phyloP scores from a whole-genome alignment of 1,140 invertebrate species.

The Monochamus saltuarius region DNA sequence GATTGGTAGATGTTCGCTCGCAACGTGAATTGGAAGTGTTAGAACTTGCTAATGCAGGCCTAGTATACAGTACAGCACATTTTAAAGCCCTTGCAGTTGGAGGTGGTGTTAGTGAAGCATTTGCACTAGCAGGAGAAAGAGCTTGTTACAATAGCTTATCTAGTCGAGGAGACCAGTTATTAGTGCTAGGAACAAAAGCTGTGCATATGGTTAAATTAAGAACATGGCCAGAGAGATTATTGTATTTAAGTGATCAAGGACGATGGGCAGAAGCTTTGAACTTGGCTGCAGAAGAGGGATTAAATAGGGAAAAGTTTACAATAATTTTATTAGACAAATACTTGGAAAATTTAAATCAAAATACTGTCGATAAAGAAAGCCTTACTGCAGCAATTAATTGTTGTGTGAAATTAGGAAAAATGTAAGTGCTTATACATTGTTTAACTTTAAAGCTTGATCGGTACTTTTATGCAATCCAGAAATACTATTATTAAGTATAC shows the following conservation, averaged over 20 bases:
- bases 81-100: conserved; percentile 85
- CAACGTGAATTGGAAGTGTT: conserved; percentile 81
- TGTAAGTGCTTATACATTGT: conserved; percentile 48
- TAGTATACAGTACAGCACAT: conserved; percentile 90
- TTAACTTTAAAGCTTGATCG: neutral
- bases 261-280: conserved; percentile 63
- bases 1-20: conserved; percentile 85
- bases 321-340: conserved; percentile 42
- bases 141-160: conserved; percentile 91
- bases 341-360: conserved; percentile 43
- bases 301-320: conserved; percentile 43
- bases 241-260: conserved; percentile 69
- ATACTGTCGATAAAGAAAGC: conserved; percentile 46
- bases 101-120: conserved; percentile 63
- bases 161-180: conserved; percentile 76
- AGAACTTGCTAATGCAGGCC: conserved; percentile 78
- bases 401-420: conserved; percentile 50
- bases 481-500: no score
- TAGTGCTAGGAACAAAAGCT: conserved; percentile 80
- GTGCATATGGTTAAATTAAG: conserved; percentile 79
- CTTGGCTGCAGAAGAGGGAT: conserved; percentile 51
- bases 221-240: conserved; percentile 77
- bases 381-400: conserved; percentile 48
- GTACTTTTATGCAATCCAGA: no score
- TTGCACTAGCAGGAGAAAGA: conserved; percentile 69